phyloP scores from a whole-genome alignment of 2,888 invertebrate species.

The Euplagia quadripunctaria region DNA sequence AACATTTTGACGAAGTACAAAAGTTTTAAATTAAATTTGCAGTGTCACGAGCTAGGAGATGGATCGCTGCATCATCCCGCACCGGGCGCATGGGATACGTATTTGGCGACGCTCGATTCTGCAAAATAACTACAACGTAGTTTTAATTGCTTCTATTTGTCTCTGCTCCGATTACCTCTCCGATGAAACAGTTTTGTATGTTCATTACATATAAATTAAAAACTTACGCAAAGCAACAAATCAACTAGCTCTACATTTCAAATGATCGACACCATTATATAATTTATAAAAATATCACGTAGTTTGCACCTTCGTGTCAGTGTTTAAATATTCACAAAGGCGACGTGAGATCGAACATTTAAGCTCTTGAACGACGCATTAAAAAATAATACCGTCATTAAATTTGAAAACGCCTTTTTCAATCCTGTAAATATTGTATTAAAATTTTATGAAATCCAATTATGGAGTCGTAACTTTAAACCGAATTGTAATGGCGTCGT shows the following conservation, averaged over 20 bases:
- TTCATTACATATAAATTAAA: slow-evolving; percentile 61
- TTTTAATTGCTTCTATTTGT: slow-evolving; percentile 75
- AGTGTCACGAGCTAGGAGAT: slow-evolving; percentile 61
- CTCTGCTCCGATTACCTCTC: slow-evolving; percentile 57
- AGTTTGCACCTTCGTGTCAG: slow-evolving; percentile 37
- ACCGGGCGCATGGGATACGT: slow-evolving; percentile 10
- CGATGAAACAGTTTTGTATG: slow-evolving; percentile 49
- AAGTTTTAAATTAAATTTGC: slow-evolving; percentile 80
- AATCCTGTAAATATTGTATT: slow-evolving; percentile 54
- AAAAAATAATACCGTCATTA: slow-evolving; percentile 48
- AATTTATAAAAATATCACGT: slow-evolving; percentile 33
- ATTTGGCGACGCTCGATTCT: slow-evolving; percentile 20
- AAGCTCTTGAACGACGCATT: slow-evolving; percentile 40
- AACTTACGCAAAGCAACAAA: slow-evolving; percentile 9
- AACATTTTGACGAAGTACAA: slow-evolving; percentile 71
- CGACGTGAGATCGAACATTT: slow-evolving; percentile 29
- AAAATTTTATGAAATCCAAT: slow-evolving; percentile 65
- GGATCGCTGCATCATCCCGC: slow-evolving; percentile 45
- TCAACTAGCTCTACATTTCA: slow-evolving; percentile 8
- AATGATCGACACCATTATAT: slow-evolving; percentile 17
- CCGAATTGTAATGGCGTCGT: slow-evolving; percentile 58
- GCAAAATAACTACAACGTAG: slow-evolving; percentile 76
- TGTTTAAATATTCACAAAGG: slow-evolving; percentile 46
- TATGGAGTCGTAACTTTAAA: slow-evolving; percentile 64
- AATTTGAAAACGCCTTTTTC: slow-evolving; percentile 42